phyloP scores from a whole-genome alignment of 2,797 vertebrate species.

The Enteromius treurensis region DNA sequence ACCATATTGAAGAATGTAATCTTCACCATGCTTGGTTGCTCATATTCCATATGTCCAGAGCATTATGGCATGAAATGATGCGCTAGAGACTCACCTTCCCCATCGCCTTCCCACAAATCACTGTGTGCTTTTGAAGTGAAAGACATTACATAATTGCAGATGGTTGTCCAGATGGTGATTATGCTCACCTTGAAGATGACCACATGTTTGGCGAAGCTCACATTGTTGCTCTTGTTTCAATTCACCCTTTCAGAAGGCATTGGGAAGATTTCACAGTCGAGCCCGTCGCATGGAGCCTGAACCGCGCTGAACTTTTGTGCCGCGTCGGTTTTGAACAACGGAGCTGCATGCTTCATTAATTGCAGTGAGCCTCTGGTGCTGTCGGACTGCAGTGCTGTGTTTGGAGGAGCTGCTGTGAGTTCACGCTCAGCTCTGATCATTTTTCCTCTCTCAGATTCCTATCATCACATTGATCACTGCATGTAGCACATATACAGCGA shows the following conservation, averaged over 20 bases:
- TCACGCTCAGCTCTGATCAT: constrained; percentile 27
- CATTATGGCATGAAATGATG: constrained; percentile 7
- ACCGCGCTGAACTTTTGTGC: not conserved
- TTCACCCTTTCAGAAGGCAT: constrained; percentile 28
- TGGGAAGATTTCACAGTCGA: not conserved
- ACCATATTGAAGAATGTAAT: constrained; percentile 18
- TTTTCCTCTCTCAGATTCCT: constrained; percentile 32
- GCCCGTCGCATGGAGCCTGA: not conserved
- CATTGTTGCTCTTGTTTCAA: constrained; percentile 13
- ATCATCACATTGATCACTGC: constrained; percentile 42
- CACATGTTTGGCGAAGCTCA: constrained; percentile 31
- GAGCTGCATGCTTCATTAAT: constrained; percentile 31
- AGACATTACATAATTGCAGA: constrained; percentile 41
- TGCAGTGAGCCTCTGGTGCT: constrained; percentile 32
- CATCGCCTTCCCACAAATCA: constrained; percentile 1
- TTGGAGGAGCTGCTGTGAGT: constrained; percentile 22
- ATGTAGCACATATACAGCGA: constrained; percentile 17
- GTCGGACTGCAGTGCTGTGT: constrained; percentile 27
- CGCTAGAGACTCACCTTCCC: constrained; percentile 5
- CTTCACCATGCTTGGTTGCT: constrained; percentile 14
- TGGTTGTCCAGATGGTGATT: constrained; percentile 48
- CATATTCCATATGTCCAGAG: constrained; percentile 21
- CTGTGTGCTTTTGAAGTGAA: constrained; percentile 35
- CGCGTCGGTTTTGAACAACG: constrained; percentile 4
- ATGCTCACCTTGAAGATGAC: constrained; percentile 50